Base-by-base conservation (phyloP, 1,140 invertebrate species). In the Apis cerana region DNA sequence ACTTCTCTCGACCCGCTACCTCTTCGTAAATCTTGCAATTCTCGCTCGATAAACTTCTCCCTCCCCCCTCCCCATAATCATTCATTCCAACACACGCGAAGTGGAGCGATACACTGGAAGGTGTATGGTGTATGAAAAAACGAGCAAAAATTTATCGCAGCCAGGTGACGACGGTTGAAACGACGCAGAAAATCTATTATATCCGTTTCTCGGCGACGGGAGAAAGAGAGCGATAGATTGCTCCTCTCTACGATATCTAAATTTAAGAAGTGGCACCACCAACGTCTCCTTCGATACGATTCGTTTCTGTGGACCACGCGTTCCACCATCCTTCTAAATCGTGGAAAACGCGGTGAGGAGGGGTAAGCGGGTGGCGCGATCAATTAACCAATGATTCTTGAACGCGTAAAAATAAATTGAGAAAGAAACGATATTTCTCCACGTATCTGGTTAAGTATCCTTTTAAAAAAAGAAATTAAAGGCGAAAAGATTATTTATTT, bases 221-320 rank as follows among this genome's bases (percentile, higher is more conserved):
- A 71, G 50, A 19, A 11, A 12, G 50, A 54, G 15, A 19, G 21
- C n/a, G 48, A 21, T 50, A 52, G 21, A 23, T 50, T 11, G 69
- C 19, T 54, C 69, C 69, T 71, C 48, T 76, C 50, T 21, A 27
- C 59, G 74, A 75, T 69, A 78, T 88, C 87, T 88, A 88, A 85
- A 88, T 88, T 88, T 88, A 88, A 87, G 80, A 88, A 88, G 83
- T 77, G 76, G 54, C 64, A 76, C 67, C 82, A 69, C 48, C 79
- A 21, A 50, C 54, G 68, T 68, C 80, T 59, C 77, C 65, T 74
- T 70, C 82, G 79, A 88, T 85, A 85, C 85, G 70, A 85, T 84
- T 87, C 77, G 70, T 64, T 65, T 74, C 80, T 83, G 83, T 54
- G 82, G 50, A 54, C 50, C 48, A 11, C 48, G n/a, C 12, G 27